A percentile compares a stretch with the other conserved stretches of the same genome.
Conservation (phyloP, 2,113 vertebrate genomes). For the Columba livia region DNA sequence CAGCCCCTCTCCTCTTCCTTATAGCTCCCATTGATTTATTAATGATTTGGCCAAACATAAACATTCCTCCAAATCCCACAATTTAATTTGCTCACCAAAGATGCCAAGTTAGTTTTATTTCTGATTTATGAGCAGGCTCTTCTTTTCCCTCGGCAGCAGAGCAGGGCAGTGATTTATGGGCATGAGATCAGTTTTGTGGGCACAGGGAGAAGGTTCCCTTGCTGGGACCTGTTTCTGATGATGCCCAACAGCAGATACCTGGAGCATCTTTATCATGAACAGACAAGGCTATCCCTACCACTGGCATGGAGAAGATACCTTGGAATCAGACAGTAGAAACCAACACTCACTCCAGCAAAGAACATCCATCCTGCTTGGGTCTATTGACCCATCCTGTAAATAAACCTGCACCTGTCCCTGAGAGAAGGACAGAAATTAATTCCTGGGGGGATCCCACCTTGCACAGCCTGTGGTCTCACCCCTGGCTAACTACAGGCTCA, state of each 20-base stretch:
- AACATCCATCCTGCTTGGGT: background rate
- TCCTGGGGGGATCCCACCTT: background rate
- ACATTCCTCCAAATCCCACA: constrained; percentile 49
- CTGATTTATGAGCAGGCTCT: constrained; percentile 32
- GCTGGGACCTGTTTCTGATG: background rate
- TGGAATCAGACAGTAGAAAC: background rate
- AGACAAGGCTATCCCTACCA: rapidly evolving
- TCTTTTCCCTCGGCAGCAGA: background rate
- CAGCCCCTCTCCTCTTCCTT: background rate
- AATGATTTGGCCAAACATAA: constrained; percentile 35
- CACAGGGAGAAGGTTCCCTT: background rate
- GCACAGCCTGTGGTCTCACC: background rate
- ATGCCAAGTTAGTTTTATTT: background rate
- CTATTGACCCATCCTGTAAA: background rate
- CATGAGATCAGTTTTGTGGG: background rate
- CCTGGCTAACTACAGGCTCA: background rate
- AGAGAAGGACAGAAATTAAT: background rate
- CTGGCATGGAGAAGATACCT: background rate
- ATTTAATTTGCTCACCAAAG: constrained; percentile 45
- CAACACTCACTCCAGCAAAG: background rate
- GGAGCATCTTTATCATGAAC: background rate
- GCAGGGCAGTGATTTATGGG: background rate
- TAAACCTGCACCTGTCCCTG: rapidly evolving
- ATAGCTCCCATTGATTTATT: background rate
- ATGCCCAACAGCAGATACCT: background rate